Evolutionary conservation across 2,888 invertebrate species (phyloP).

Genomic region (Galerucella nymphaeae): DNA sequence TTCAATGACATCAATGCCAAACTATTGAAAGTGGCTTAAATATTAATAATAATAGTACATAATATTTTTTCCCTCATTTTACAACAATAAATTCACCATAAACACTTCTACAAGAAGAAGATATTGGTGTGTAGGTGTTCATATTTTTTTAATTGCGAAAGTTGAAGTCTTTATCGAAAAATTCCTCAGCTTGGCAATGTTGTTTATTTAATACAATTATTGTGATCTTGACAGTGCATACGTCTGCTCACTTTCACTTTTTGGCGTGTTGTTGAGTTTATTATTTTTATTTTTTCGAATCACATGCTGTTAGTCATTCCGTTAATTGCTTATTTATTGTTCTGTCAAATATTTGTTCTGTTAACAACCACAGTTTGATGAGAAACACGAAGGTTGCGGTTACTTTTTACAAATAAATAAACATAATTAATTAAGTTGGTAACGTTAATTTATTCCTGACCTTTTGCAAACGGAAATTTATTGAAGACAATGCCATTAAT

Average conservation of each 20-base stretch:
- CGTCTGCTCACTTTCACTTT: constrained; percentile 1
- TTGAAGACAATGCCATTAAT: no score
- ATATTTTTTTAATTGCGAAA: background rate
- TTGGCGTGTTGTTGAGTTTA: background rate
- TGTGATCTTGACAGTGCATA: background rate
- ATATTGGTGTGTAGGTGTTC: no score
- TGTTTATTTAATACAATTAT: background rate
- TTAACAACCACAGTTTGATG: background rate
- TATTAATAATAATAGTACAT: no score
- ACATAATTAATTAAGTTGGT: background rate
- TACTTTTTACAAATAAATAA: background rate
- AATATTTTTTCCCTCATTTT: no score
- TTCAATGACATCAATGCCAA: no score
- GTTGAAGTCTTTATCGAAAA: background rate
- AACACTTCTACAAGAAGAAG: no score
- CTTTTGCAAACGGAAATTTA: background rate
- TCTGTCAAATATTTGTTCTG: background rate
- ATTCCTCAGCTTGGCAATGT: background rate
- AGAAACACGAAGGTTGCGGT: background rate
- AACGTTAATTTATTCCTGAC: background rate
- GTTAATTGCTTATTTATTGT: background rate
- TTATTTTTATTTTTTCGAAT: background rate
- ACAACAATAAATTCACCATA: no score
- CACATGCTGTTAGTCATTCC: background rate
- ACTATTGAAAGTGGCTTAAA: no score